Base-by-base conservation (phyloP, 2,888 invertebrate genomes). In the Zonitis immaculata region DNA sequence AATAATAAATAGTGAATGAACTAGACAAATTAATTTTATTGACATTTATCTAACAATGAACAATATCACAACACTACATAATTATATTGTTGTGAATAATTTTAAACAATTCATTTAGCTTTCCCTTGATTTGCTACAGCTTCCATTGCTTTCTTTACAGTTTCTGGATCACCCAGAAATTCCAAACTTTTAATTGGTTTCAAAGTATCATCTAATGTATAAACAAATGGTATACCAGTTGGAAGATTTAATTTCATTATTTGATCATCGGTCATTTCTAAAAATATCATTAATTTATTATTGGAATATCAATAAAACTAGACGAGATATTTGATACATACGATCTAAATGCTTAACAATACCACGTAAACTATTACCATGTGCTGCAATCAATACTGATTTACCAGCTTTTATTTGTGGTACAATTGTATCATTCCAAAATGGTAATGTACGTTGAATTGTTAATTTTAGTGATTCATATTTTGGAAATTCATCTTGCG, bases 391-490 rank as follows among this genome's bases (percentile, higher is more conserved):
- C 48, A 94, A 82, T 53, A 93, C 86, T 22, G 78, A 82, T 70
- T 90, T 89, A 48, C 91, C 91, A 68, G 84, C 88, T 70, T 91
- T 91, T 62, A 94, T 82, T 78, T 92, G 82, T 63, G 95, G 86
- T 67, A 95, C 85, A 77, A 97, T 86, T 42, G 87, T 84, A 70
- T 91, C 79, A 76, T 94, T 91, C 89, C 95, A 95, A 69, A 89
- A 93, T 1, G 95, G 95, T 60, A 90, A 77, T 6, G 92, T 91
- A 47, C 94, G 83, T 57, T 86, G 85, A 76, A 92, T 91, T 1
- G 91, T 91, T 42, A 92, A 78, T 70, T 91, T 89, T 44, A 94
- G 78, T 25, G 92, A 92, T 73, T 94, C 93, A 63, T 85, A 87
- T 79, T 84, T 87, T 0, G 94, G 93, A 70, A 94, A 93, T 66